Evolutionary conservation across 2,113 vertebrate genomes (phyloP).

Genomic region (Lagopus leucura): DNA sequence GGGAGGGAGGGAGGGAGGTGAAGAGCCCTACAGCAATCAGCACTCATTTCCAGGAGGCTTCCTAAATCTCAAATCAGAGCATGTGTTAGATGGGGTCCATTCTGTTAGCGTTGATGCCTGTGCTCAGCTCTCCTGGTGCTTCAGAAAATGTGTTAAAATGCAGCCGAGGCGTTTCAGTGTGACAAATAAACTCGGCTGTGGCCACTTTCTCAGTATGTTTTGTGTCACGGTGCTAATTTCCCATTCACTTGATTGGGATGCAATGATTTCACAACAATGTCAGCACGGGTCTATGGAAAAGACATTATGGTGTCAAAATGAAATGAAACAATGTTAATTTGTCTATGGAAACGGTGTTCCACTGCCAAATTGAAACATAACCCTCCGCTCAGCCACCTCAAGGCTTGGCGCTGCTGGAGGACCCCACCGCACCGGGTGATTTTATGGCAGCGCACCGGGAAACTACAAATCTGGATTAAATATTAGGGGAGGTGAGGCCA

Average conservation of each 20-base stretch:
- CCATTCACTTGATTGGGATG: constrained; percentile 60
- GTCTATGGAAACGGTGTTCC: constrained; percentile 59
- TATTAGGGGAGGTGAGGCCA: constrained; percentile 26
- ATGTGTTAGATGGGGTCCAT: not conserved
- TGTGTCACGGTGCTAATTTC: constrained; percentile 48
- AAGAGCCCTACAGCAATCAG: not conserved
- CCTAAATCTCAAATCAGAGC: not conserved
- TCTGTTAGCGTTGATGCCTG: not conserved
- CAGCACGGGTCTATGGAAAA: constrained; percentile 75
- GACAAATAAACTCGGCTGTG: constrained; percentile 49
- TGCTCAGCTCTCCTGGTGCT: not conserved
- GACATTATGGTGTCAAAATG: constrained; percentile 71
- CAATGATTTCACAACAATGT: constrained; percentile 67
- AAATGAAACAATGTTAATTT: constrained; percentile 72
- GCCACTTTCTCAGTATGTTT: constrained; percentile 57
- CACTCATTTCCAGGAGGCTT: not conserved
- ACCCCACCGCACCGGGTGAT: not conserved
- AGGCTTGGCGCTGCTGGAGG: constrained; percentile 41
- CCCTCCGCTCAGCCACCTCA: constrained; percentile 50
- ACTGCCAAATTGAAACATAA: constrained; percentile 71
- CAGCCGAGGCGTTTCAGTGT: constrained; percentile 37
- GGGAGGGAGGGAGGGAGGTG: not conserved
- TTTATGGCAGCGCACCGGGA: constrained; percentile 8
- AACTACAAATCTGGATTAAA: constrained; percentile 51
- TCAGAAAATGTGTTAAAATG: constrained; percentile 12